These are phyloP conservation scores for Pangasianodon gigas DNA, from an alignment of 2,113 vertebrate genomes.

Conservation along the genomic window DNA sequence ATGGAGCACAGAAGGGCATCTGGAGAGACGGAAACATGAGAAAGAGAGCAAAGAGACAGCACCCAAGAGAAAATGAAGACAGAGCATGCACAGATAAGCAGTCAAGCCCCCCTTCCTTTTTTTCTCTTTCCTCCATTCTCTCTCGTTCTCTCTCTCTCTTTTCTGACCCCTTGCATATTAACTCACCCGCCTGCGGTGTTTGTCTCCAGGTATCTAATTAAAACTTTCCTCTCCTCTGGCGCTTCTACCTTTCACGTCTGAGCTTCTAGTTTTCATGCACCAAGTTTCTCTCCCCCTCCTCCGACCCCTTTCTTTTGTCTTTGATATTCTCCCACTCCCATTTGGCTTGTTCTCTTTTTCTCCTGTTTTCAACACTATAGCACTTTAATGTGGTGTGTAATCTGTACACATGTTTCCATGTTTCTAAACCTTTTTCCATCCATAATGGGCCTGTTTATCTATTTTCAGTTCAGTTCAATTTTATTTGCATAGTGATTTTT, in stretches of 20 bases:
- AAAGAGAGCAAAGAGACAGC: slow-evolving; percentile 30
- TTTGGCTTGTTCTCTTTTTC: slow-evolving; percentile 42
- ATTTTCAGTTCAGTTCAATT: background rate
- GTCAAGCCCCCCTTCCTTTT: background rate
- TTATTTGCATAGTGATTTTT: background rate
- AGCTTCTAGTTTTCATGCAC: slow-evolving; percentile 50
- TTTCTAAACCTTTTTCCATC: background rate
- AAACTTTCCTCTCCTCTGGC: slow-evolving; percentile 64
- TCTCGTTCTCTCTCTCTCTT: slow-evolving; percentile 32
- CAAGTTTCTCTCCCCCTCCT: slow-evolving; percentile 46
- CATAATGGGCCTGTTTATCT: background rate
- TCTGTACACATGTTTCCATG: slow-evolving; percentile 30
- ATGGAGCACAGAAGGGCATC: slow-evolving; percentile 14
- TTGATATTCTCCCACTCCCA: slow-evolving; percentile 36
- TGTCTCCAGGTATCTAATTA: slow-evolving; percentile 79
- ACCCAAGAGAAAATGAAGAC: slow-evolving; percentile 35
- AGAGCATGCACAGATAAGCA: slow-evolving; percentile 28
- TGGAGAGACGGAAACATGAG: slow-evolving; percentile 26
- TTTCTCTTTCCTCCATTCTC: slow-evolving; percentile 37
- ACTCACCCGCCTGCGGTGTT: slow-evolving; percentile 67
- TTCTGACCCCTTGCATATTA: slow-evolving; percentile 70
- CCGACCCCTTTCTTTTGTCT: slow-evolving; percentile 17
- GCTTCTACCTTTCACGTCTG: slow-evolving; percentile 67
- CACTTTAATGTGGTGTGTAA: background rate
- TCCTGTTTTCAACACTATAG: background rate